Percentiles rank a stretch among this genome's conserved stretches.
phyloP scores from a whole-genome alignment of 2,113 vertebrate genomes.

The Daphoenositta chrysoptera region DNA sequence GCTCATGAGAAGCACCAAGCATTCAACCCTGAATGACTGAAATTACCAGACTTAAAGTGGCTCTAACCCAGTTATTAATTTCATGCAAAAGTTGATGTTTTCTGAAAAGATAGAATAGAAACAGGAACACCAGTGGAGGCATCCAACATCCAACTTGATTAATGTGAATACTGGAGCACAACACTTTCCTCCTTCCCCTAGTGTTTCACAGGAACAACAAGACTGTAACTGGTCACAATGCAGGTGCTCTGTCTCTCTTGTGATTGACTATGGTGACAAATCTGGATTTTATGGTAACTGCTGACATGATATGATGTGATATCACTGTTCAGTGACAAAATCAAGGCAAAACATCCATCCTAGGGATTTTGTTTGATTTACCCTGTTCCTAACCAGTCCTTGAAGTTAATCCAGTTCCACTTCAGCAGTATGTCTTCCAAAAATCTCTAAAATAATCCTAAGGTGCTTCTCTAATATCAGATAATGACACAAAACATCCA shows the following conservation, averaged over 20 bases:
- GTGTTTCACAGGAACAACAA: not conserved
- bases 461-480: not conserved
- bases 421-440: not conserved
- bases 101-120: not conserved
- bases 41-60: not conserved
- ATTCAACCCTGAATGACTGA: not conserved
- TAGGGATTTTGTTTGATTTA: not conserved
- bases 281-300: not conserved
- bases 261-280: not conserved
- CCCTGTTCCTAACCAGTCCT: not conserved
- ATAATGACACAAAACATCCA: not conserved
- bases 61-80: not conserved
- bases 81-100: not conserved
- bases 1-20: not conserved
- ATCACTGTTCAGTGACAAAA: not conserved
- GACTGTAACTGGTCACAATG: not conserved
- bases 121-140: not conserved
- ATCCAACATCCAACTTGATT: not conserved
- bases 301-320: not conserved
- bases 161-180: not conserved
- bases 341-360: not conserved
- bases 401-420: not conserved
- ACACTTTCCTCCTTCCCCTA: not conserved
- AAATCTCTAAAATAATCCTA: not conserved
- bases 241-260: not conserved